Percentiles rank a stretch among this genome's conserved stretches.
Evolutionary conservation across 1,140 invertebrate genomes (phyloP).

Genomic region (Bombus soroeensis): DNA sequence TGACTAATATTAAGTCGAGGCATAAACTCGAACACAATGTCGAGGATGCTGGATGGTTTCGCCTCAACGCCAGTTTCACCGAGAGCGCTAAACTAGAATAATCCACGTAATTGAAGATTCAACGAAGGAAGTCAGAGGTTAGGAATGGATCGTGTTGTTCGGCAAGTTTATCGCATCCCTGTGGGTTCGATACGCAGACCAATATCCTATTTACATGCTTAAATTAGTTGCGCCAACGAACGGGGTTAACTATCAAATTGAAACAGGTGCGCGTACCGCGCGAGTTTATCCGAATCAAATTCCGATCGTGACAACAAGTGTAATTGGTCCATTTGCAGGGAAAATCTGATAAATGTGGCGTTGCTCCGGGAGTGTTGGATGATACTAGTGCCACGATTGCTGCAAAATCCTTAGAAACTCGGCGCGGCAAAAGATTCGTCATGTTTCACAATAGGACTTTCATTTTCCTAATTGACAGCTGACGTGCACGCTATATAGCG

Average conservation of each 20-base stretch:
- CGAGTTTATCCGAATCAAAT: constrained; percentile 31
- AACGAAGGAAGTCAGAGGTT: not conserved
- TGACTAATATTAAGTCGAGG: too few species aligned
- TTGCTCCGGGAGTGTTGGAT: not conserved
- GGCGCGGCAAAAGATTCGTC: not conserved
- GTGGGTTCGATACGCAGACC: not conserved
- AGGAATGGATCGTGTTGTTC: constrained; percentile 8
- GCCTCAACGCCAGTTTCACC: too few species aligned
- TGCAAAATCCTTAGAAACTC: not conserved
- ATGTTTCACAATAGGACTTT: not conserved
- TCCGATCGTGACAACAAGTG: constrained; percentile 15
- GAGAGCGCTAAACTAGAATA: not conserved
- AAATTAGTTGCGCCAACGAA: constrained; percentile 33
- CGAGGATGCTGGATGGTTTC: too few species aligned
- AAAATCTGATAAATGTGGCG: constrained; percentile 16
- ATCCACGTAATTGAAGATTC: not conserved
- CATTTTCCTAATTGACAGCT: not conserved
- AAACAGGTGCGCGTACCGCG: constrained; percentile 21
- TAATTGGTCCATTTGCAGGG: constrained; percentile 33
- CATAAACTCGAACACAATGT: too few species aligned
- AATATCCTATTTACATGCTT: constrained; percentile 47
- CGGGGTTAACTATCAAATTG: constrained; percentile 28
- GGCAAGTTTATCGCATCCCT: not conserved
- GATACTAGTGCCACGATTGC: not conserved
- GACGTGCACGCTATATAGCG: not conserved